phyloP scores from a whole-genome alignment of 1,140 invertebrate species.

The Coelopa frigida region DNA sequence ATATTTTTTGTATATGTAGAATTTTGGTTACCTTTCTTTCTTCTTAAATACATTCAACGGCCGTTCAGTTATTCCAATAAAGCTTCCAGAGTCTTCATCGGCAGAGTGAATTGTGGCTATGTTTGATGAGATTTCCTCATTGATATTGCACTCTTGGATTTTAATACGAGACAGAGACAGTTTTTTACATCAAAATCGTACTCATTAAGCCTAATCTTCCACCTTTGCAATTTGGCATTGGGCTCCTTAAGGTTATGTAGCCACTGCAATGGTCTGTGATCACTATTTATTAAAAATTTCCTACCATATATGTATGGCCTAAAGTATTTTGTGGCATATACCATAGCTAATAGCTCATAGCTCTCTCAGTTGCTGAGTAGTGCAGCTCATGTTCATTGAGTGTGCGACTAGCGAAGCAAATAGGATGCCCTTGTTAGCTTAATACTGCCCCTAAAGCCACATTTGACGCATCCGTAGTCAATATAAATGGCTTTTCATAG shows the following conservation, averaged over 20 bases:
- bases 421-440: constrained; percentile 18
- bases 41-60: constrained; percentile 1
- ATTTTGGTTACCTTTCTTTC: background rate
- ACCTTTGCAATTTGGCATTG: constrained; percentile 23
- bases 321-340: constrained; percentile 46
- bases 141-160: too few relatives aligned
- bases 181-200: constrained; percentile 37
- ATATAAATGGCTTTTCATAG: too few relatives aligned
- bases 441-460: constrained; percentile 18
- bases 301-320: constrained; percentile 46
- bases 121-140: background rate
- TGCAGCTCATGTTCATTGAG: constrained; percentile 28
- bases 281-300: constrained; percentile 47
- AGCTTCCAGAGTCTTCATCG: background rate
- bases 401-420: constrained; percentile 20
- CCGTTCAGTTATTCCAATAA: background rate
- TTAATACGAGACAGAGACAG: too few relatives aligned
- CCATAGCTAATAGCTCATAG: constrained; percentile 25
- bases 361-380: constrained; percentile 29
- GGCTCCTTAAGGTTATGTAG: constrained; percentile 46
- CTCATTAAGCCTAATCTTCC: constrained; percentile 32
- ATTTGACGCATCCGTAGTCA: constrained; percentile 19
- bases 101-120: constrained; percentile 4
- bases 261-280: constrained; percentile 49
- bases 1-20: background rate